Evolutionary conservation across 2,113 vertebrate species (phyloP).

Genomic region (Hipposideros armiger): DNA sequence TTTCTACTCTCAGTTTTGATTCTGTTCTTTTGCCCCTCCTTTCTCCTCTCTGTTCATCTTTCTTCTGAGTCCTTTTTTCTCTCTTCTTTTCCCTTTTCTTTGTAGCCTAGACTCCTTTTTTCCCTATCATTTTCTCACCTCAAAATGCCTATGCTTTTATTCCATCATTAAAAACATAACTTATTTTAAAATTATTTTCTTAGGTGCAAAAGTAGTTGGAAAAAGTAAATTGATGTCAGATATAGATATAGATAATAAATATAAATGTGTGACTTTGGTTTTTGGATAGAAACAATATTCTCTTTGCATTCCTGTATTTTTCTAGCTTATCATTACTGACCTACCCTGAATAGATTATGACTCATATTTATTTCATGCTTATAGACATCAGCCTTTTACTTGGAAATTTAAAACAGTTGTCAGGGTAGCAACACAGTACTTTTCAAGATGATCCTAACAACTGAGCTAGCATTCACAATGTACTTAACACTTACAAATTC

Average conservation of each 20-base stretch:
- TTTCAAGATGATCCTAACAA: conserved; percentile 18
- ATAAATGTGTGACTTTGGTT: background rate
- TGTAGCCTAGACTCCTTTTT: background rate
- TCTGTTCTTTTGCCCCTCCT: background rate
- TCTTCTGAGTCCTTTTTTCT: too few relatives aligned
- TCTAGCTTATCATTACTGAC: background rate
- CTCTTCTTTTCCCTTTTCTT: background rate
- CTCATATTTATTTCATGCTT: conserved; percentile 21
- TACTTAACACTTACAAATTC: conserved; percentile 28
- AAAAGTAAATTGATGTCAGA: background rate
- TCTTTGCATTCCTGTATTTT: background rate
- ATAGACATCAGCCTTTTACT: background rate
- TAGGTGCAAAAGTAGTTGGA: background rate
- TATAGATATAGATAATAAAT: background rate
- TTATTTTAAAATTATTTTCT: conserved; percentile 28
- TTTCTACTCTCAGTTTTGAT: background rate
- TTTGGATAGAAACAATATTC: background rate
- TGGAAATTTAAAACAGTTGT: conserved; percentile 10
- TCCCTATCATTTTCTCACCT: background rate
- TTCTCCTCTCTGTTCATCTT: background rate
- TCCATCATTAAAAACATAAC: background rate
- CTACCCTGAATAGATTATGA: background rate
- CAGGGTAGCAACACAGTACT: background rate
- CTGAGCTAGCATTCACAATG: background rate
- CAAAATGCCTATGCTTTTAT: background rate